Conservation (phyloP, 1,140 invertebrate species). For the Nasonia giraulti region DNA sequence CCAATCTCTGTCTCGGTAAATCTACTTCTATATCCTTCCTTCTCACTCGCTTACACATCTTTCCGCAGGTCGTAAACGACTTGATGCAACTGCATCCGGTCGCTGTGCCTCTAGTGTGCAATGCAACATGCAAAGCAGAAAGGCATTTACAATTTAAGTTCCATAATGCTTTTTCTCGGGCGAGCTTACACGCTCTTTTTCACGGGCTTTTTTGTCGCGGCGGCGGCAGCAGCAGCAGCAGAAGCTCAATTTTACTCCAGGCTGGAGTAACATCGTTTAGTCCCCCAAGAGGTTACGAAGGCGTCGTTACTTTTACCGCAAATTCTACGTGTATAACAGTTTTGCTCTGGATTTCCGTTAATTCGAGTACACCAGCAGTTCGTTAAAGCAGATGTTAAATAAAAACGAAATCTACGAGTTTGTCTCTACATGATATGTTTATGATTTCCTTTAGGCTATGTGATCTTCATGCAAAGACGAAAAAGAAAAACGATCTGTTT, state of each 20-base stretch:
- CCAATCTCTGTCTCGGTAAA: too few relatives aligned
- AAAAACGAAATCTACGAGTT: background rate
- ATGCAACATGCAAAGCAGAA: background rate
- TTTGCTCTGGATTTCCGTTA: constrained; percentile 1
- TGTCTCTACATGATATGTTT: background rate
- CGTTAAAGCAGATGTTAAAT: background rate
- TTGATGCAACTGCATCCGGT: background rate
- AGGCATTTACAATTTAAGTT: background rate
- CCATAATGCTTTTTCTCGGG: constrained; percentile 7
- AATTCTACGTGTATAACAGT: background rate
- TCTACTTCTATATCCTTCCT: background rate
- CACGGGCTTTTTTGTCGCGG: background rate
- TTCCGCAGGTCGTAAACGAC: background rate
- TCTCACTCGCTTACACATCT: background rate
- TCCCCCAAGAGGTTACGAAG: background rate
- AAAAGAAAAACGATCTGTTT: background rate
- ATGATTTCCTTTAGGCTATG: background rate
- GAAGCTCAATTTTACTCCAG: background rate
- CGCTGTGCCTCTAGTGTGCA: background rate
- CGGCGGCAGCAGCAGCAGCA: too few relatives aligned
- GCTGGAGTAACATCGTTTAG: background rate
- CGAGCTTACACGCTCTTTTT: background rate
- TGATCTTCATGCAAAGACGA: background rate
- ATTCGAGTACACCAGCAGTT: background rate
- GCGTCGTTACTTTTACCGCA: background rate